Percentiles rank a stretch among this genome's conserved stretches.
phyloP scores from a whole-genome alignment of 2,797 vertebrate genomes.

The Typhlichthys eigenmanni region DNA sequence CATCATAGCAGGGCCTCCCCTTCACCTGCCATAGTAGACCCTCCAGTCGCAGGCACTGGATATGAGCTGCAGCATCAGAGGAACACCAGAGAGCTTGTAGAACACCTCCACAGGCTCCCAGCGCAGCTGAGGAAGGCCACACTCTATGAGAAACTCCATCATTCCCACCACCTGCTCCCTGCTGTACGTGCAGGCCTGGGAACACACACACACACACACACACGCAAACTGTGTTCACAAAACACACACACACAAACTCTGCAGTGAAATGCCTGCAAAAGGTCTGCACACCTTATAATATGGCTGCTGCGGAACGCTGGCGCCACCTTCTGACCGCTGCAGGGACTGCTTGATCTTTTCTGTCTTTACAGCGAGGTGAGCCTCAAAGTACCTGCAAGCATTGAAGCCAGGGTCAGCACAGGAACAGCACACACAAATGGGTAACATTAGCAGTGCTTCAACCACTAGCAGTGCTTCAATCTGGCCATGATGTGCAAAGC shows the following conservation, averaged over 20 bases:
- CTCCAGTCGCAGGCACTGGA: slow-evolving; percentile 96
- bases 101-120: slow-evolving; percentile 96
- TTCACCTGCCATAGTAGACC: slow-evolving; percentile 92
- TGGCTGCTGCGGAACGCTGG: slow-evolving; percentile 85
- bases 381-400: slow-evolving; percentile 86
- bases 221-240: too few species aligned
- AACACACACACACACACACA: slow-evolving; percentile 9
- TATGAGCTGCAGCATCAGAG: slow-evolving; percentile 92
- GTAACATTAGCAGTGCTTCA: too few species aligned
- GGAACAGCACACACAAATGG: not conserved
- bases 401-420: not conserved
- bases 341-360: slow-evolving; percentile 95
- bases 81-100: slow-evolving; percentile 90
- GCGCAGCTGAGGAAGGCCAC: slow-evolving; percentile 85
- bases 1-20: not conserved
- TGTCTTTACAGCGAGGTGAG: slow-evolving; percentile 91
- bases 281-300: slow-evolving; percentile 85
- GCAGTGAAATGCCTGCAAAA: not conserved
- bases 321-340: slow-evolving; percentile 88
- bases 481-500: too few species aligned
- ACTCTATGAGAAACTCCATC: slow-evolving; percentile 96
- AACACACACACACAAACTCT: too few species aligned
- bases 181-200: slow-evolving; percentile 86
- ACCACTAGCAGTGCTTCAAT: not conserved
- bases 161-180: slow-evolving; percentile 95